Base-by-base conservation (phyloP, 2,888 invertebrate species). In the Cheilosia grossa region DNA sequence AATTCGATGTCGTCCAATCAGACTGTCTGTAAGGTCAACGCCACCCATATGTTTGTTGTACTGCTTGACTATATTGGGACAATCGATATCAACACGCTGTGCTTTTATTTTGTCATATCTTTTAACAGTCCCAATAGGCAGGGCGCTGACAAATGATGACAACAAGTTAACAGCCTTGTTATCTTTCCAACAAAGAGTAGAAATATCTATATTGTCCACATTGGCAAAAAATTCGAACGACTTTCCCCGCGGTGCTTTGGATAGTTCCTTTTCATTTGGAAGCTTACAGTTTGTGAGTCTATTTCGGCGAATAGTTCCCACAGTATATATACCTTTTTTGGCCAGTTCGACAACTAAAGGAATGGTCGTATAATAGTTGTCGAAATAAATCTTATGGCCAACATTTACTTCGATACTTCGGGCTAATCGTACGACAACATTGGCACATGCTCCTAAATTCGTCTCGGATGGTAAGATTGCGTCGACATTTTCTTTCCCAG, bases 21-120 rank as follows among this genome's bases (percentile, higher is more conserved):
- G 27, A 6, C 27, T 27, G 27, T 27, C 27, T 27, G 27, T 27
- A 27, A 27, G 27, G 27, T 27, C 27, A 5, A 27, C 6, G 58
- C 27, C 42, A 61, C 61, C 61, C 61, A 61, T 61, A 63, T 63
- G 63, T 49, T 63, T 49, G 27, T 63, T 63, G 30, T 63, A 64
- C 6, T 63, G 61, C 27, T 63, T 63, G 24, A 63, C 47, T 24
- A 61, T 61, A 37, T 44, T 61, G 10, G 27, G 44, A 30, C 44
- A 63, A 19, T 63, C 27, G 13, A 63, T n/a, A 9, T 63, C n/a
- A 27, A 63, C 4, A 21, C 15, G 63, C 63, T 64, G 49, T 64
- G 49, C 19, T 40, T 64, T 63, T 47, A 27, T 33, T 47, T 21
- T 63, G 19, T 63, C 33, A 5, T 63, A 63, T 49, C 63, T 33